These are phyloP conservation scores for Brachionus plicatilis DNA, from an alignment of 1,140 invertebrate genomes.

Conservation along the genomic window DNA sequence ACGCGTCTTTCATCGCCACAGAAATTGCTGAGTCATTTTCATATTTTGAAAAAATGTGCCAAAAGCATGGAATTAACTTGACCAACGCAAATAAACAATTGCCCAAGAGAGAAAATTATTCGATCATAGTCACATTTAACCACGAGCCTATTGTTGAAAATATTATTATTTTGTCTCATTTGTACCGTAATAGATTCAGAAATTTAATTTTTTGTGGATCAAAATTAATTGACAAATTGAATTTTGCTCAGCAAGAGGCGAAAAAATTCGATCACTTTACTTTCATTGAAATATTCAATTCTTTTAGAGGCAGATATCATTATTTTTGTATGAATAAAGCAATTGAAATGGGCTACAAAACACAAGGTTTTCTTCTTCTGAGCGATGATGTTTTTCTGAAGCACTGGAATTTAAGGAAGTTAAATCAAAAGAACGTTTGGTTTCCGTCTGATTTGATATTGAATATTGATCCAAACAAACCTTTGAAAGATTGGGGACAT, in stretches of 20 bases:
- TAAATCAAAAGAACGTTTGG: not conserved
- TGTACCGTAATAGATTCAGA: not conserved
- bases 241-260: not conserved
- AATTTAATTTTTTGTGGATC: not conserved
- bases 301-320: not conserved
- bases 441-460: not conserved
- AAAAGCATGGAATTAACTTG: too few species aligned
- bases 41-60: too few species aligned
- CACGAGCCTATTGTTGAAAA: not conserved
- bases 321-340: not conserved
- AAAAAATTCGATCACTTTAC: not conserved
- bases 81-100: too few species aligned
- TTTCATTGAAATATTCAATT: not conserved
- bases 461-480: not conserved
- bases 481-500: not conserved
- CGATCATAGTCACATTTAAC: not conserved
- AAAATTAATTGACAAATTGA: not conserved
- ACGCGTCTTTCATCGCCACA: too few species aligned
- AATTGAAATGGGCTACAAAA: not conserved
- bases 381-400: not conserved
- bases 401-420: not conserved
- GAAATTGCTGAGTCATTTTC: too few species aligned
- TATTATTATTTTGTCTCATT: not conserved
- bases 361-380: not conserved
- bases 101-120: too few species aligned